Evolutionary conservation across 2,797 vertebrate genomes (phyloP).

Genomic region (Philypnodon macrostomus): DNA sequence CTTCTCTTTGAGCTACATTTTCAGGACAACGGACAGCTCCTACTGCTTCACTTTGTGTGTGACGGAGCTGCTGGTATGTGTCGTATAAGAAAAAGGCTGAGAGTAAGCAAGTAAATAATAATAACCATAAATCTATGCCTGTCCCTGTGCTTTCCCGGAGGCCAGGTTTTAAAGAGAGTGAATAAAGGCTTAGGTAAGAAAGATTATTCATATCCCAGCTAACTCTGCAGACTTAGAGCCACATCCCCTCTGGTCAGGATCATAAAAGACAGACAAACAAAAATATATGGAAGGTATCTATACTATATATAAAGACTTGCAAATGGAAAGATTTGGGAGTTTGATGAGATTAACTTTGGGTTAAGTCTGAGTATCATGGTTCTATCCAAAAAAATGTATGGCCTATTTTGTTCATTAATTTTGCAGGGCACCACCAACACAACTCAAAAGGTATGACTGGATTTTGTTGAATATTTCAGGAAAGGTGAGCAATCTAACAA

Average conservation of each 20-base stretch:
- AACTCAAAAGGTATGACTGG: too few species aligned
- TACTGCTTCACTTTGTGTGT: not conserved
- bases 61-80: not conserved
- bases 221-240: constrained; percentile 53
- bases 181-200: constrained; percentile 71
- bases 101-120: constrained; percentile 57
- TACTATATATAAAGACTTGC: too few species aligned
- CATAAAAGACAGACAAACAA: constrained; percentile 16
- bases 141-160: constrained; percentile 45
- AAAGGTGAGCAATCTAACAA: too few species aligned
- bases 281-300: constrained; percentile 5
- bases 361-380: too few species aligned
- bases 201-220: constrained; percentile 70
- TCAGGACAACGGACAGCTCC: constrained; percentile 53
- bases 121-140: constrained; percentile 63
- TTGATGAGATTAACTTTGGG: too few species aligned
- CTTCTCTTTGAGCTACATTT: constrained; percentile 18
- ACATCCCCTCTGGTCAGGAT: constrained; percentile 37
- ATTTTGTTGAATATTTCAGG: too few species aligned
- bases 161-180: constrained; percentile 67
- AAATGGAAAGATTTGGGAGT: too few species aligned
- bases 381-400: too few species aligned
- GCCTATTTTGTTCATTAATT: too few species aligned
- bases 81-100: constrained; percentile 10
- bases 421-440: too few species aligned